Conservation (phyloP, 2,888 invertebrate species). For the Leptothorax acervorum region DNA sequence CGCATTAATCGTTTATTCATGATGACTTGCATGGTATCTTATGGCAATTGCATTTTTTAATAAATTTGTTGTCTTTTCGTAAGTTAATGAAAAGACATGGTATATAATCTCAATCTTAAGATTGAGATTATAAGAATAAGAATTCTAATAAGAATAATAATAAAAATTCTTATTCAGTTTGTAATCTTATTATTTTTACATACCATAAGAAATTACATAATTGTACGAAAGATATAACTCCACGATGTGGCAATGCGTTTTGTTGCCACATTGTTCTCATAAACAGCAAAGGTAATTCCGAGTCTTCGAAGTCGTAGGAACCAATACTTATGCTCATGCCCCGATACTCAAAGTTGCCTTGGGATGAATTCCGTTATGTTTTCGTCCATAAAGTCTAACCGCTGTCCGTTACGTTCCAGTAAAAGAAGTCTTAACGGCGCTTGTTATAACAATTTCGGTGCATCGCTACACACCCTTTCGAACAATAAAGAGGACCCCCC, state of each 20-base stretch:
- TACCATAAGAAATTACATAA: slow-evolving; percentile 9
- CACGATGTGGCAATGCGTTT: not conserved
- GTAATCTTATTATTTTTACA: not conserved
- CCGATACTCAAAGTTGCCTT: slow-evolving; percentile 55
- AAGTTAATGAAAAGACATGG: not conserved
- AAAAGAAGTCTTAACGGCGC: slow-evolving; percentile 55
- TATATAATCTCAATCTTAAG: not conserved
- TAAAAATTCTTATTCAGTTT: not conserved
- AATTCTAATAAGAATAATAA: too few species aligned
- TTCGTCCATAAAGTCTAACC: slow-evolving; percentile 68
- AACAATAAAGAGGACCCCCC: slow-evolving; percentile 42
- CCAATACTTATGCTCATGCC: slow-evolving; percentile 51
- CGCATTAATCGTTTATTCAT: not conserved
- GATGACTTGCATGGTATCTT: too few species aligned
- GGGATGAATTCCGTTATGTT: slow-evolving; percentile 68
- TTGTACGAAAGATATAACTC: not conserved
- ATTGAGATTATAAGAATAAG: too few species aligned
- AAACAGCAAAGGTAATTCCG: slow-evolving; percentile 39
- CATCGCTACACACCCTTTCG: slow-evolving; percentile 46
- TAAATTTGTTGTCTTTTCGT: not conserved
- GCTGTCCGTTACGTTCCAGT: slow-evolving; percentile 62
- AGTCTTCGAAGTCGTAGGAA: slow-evolving; percentile 35
- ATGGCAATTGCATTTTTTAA: not conserved
- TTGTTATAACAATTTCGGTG: slow-evolving; percentile 59
- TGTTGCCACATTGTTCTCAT: slow-evolving; percentile 15